These are phyloP conservation scores for Aspidiotus destructor DNA, from an alignment of 2,888 invertebrate genomes.

Conservation along the genomic window DNA sequence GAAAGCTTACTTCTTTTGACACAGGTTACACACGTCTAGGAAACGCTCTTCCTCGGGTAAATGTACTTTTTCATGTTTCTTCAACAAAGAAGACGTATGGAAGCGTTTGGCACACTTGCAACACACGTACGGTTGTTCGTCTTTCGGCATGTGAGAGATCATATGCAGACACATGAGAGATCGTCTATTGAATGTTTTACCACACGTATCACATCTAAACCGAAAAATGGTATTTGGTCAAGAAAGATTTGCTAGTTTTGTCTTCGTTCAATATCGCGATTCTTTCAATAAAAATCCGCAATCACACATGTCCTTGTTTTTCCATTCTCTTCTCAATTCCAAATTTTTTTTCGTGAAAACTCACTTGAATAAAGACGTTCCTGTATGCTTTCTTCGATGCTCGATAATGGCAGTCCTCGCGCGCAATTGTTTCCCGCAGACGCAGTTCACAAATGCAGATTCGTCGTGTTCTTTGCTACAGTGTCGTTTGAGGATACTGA, in stretches of 20 bases:
- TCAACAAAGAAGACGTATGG: slow-evolving; percentile 46
- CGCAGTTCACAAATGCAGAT: slow-evolving; percentile 45
- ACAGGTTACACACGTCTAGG: slow-evolving; percentile 47
- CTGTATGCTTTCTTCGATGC: slow-evolving; percentile 48
- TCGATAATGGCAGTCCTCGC: slow-evolving; percentile 49
- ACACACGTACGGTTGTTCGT: slow-evolving; percentile 46
- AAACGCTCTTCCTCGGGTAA: slow-evolving; percentile 49
- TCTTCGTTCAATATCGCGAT: too few relatives aligned
- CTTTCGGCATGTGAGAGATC: slow-evolving; percentile 48
- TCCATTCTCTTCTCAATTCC: neutral
- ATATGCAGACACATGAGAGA: slow-evolving; percentile 47
- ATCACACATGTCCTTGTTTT: neutral
- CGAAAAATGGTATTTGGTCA: neutral
- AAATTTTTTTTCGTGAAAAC: slow-evolving; percentile 39
- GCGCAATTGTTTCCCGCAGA: slow-evolving; percentile 46
- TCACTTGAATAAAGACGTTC: slow-evolving; percentile 47
- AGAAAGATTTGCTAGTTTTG: too few relatives aligned
- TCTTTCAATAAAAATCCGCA: too few relatives aligned
- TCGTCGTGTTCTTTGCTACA: slow-evolving; percentile 43
- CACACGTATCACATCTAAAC: slow-evolving; percentile 48
- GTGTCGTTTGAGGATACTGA: slow-evolving; percentile 46
- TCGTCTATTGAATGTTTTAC: slow-evolving; percentile 46
- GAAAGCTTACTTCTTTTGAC: slow-evolving; percentile 47
- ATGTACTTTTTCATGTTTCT: slow-evolving; percentile 48
- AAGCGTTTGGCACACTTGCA: slow-evolving; percentile 47